These are phyloP conservation scores for Ascaphus truei DNA, from an alignment of 2,113 vertebrate species.

Conservation along the genomic window DNA sequence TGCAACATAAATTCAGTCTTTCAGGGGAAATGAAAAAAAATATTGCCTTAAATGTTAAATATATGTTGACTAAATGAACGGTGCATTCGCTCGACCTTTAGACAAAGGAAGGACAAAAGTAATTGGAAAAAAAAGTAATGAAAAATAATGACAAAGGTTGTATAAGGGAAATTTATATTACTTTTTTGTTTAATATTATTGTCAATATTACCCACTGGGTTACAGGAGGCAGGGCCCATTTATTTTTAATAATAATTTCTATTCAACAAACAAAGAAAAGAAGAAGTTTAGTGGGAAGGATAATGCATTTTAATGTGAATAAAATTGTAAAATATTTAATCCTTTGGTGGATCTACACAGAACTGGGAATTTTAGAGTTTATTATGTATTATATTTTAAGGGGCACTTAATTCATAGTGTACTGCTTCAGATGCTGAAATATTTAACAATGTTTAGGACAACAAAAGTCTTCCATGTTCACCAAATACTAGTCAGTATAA, in stretches of 20 bases:
- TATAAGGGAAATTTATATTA: background rate
- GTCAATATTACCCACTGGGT: background rate
- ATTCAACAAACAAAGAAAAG: background rate
- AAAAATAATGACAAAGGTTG: slow-evolving; percentile 16
- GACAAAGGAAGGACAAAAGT: slow-evolving; percentile 19
- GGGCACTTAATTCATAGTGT: background rate
- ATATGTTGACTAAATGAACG: slow-evolving; percentile 2
- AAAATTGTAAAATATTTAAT: background rate
- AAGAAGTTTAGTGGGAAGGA: background rate
- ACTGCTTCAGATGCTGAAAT: background rate
- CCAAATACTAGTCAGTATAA: too few species aligned
- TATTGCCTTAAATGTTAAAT: background rate
- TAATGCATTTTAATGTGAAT: background rate
- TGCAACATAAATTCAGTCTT: background rate
- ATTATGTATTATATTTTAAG: background rate
- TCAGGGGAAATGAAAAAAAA: background rate
- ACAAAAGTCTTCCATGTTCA: background rate
- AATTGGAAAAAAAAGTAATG: slow-evolving; percentile 18
- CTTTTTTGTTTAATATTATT: background rate
- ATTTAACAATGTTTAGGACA: background rate
- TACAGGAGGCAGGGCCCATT: background rate
- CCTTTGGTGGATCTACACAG: background rate
- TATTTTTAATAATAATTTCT: background rate
- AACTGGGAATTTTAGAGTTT: background rate
- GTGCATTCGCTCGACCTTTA: background rate